These are phyloP conservation scores for Orbicella faveolata DNA, from an alignment of 64 coral and sea anemone species.

Conservation along the genomic window DNA sequence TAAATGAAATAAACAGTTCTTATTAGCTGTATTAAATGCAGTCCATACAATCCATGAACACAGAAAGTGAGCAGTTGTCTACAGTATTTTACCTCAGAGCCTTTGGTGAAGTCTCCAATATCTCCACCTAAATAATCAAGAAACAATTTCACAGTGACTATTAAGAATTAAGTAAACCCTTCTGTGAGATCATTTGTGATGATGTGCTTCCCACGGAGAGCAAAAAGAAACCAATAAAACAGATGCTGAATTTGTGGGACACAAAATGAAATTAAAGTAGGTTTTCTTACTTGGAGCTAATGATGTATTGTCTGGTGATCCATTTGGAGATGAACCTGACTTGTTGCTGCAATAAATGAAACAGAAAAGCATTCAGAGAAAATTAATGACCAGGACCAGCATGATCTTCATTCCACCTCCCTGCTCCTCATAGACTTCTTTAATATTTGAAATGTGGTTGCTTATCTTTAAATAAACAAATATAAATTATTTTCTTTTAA, in stretches of 20 bases:
- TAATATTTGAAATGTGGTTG: no score
- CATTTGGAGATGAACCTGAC: constrained; percentile 52
- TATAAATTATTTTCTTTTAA: no score
- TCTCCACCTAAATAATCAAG: constrained; percentile 63
- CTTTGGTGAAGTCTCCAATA: constrained; percentile 75
- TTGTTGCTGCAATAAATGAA: constrained; percentile 27
- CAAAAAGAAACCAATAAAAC: no score
- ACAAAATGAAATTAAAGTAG: background rate
- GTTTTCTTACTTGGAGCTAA: constrained; percentile 56
- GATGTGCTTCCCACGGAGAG: no score
- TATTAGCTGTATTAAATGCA: no score
- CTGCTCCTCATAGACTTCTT: no score
- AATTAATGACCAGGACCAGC: background rate
- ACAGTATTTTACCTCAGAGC: constrained; percentile 45
- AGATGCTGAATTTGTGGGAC: no score
- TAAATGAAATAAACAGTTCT: no score
- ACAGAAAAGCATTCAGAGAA: background rate
- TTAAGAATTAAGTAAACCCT: background rate
- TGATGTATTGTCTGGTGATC: constrained; percentile 45
- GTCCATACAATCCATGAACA: no score
- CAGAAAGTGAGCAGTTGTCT: background rate
- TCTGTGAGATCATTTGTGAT: background rate
- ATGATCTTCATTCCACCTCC: background rate
- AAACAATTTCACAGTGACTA: background rate
- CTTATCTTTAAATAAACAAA: no score